Evolutionary conservation across 2,888 invertebrate genomes (phyloP), one percentile per base, ranked within the genome.

Genomic region (Dryobota labecula): DNA sequence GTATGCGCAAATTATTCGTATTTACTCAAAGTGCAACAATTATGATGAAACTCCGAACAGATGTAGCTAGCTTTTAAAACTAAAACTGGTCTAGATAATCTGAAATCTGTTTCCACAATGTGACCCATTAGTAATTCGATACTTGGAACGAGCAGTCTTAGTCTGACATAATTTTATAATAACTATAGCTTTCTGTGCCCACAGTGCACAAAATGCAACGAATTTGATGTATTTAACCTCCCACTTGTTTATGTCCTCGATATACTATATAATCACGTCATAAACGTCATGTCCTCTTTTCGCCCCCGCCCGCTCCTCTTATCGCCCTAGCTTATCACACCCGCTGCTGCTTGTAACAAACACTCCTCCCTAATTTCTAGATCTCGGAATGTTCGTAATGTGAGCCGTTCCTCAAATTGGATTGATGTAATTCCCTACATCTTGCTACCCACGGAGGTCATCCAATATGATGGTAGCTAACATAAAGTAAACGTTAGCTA

Each of bases 321-420:
- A 36, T 36, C 2, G 20, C 41, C 24, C 15, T 11, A 7, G 13
- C 45, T 36, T 8, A 18, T 45, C 30, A 15, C 15, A 30, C 9
- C 51, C 84, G 74, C 83, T 65, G 6, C 45, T 77, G 68, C 76
- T 43, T 45, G 0, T 62, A 1, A 36, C 76, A 85, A 76, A 67
- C 11, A 49, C 86, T 82, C 72, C 49, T 51, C 84, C 83, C 89
- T 91, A 91, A 92, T 92, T 91, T 91, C 90, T 88, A 88, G 90
- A 90, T 90, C 90, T 88, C 87, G 88, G 89, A 91, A 92, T 90
- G 91, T 88, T 86, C 89, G 92, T 93, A 93, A 94, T 92, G 91
- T 83, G 91, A 92, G 89, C 88, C 92, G 89, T 93, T 92, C 84
- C 90, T 92, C 90, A 94, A 94, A 94, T 94, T 95, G 94, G 94